Conservation (phyloP, 2,113 vertebrate genomes). For the Oxygymnocypris stewartii region DNA sequence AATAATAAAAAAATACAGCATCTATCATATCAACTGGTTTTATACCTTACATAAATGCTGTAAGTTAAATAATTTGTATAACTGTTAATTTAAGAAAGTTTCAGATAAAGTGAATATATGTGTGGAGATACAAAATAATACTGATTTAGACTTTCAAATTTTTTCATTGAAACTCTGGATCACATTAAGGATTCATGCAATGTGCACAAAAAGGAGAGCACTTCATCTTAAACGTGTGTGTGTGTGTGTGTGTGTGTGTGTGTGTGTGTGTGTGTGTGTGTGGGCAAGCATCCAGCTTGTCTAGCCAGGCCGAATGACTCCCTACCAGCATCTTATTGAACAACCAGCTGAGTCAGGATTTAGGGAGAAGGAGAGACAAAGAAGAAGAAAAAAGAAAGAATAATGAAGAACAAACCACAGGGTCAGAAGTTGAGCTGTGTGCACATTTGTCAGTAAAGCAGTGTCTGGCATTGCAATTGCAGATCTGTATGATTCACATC, state of each 20-base stretch:
- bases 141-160: neutral
- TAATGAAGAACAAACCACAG: constrained; percentile 41
- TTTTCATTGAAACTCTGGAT: constrained; percentile 39
- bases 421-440: constrained; percentile 40
- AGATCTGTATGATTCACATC: constrained; percentile 6
- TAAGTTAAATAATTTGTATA: neutral
- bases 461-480: neutral
- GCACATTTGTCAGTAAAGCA: constrained; percentile 32
- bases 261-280: constrained; percentile 10
- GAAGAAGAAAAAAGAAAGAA: constrained; percentile 33
- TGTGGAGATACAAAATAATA: neutral
- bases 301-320: constrained; percentile 43
- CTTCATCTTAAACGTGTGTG: constrained; percentile 19
- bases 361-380: constrained; percentile 36
- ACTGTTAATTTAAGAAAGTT: neutral
- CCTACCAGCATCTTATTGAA: constrained; percentile 53
- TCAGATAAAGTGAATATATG: neutral
- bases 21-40: neutral
- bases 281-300: constrained; percentile 44
- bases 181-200: constrained; percentile 55
- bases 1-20: neutral
- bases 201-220: constrained; percentile 38
- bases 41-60: neutral
- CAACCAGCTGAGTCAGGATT: constrained; percentile 52
- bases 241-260: too few species aligned